Evolutionary conservation across 2,113 vertebrate genomes (phyloP).

Genomic region (Notothenia coriiceps): DNA sequence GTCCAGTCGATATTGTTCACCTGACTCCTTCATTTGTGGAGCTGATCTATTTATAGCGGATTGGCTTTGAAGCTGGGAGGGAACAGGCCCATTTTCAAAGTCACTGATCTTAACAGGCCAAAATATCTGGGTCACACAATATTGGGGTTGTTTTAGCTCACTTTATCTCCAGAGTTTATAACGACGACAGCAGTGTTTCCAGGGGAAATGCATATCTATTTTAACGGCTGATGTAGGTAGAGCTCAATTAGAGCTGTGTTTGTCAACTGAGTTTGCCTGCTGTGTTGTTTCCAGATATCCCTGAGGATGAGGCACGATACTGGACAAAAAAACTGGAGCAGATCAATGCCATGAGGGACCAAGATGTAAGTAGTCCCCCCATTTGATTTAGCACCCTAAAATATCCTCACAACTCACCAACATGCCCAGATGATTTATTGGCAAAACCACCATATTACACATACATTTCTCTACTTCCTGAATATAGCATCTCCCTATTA

Average conservation of each 20-base stretch:
- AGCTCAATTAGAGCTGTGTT: constrained; percentile 22
- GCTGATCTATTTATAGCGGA: constrained; percentile 56
- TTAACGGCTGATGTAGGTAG: background rate
- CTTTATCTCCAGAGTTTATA: background rate
- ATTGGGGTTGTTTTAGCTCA: constrained; percentile 7
- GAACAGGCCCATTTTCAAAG: constrained; percentile 43
- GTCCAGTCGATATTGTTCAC: constrained; percentile 61
- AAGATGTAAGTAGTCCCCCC: constrained; percentile 88
- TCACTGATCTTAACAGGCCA: constrained; percentile 27
- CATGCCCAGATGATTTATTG: constrained; percentile 33
- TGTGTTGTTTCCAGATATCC: constrained; percentile 89
- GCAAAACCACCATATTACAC: background rate
- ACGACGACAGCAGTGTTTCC: background rate
- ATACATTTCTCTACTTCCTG: background rate
- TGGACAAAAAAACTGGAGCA: constrained; percentile 99
- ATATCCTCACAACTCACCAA: constrained; percentile 39
- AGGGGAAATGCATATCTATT: constrained; percentile 15
- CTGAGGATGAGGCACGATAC: constrained; percentile 97
- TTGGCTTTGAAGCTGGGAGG: constrained; percentile 26
- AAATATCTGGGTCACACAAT: constrained; percentile 28
- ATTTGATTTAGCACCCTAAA: constrained; percentile 42
- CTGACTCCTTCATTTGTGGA: constrained; percentile 59
- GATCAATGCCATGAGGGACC: constrained; percentile 96
- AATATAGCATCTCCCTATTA: background rate
- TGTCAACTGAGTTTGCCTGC: constrained; percentile 41